Evolutionary conservation across 1,140 invertebrate species (phyloP).

Genomic region (Teleopsis dalmanni): DNA sequence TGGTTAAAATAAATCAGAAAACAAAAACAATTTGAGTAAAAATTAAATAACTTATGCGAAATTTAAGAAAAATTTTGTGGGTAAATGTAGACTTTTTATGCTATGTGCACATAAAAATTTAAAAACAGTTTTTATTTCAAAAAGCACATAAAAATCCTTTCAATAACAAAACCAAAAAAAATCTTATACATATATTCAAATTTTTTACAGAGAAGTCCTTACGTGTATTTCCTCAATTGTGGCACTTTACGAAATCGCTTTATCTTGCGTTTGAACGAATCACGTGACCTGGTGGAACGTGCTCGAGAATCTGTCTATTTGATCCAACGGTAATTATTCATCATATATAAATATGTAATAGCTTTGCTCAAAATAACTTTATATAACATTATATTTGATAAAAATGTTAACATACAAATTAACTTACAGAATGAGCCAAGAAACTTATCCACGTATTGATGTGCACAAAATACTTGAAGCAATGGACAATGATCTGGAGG

Average conservation of each 20-base stretch:
- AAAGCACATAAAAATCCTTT: not conserved
- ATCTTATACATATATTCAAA: not conserved
- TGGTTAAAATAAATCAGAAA: too few species aligned
- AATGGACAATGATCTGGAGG: conserved; percentile 37
- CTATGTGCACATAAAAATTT: too few species aligned
- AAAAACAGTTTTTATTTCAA: too few species aligned
- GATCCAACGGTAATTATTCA: conserved; percentile 29
- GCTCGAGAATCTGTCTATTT: conserved; percentile 36
- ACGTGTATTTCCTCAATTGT: conserved; percentile 41
- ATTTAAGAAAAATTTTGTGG: too few species aligned
- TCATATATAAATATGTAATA: not conserved
- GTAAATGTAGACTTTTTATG: too few species aligned
- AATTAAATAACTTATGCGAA: too few species aligned
- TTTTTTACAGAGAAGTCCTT: conserved; percentile 31
- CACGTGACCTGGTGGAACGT: conserved; percentile 39
- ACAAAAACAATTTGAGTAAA: too few species aligned
- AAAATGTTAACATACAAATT: not conserved
- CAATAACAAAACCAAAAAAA: not conserved
- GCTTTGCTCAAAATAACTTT: not conserved
- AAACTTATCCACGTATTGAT: conserved; percentile 40
- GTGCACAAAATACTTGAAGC: conserved; percentile 27
- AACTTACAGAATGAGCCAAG: conserved; percentile 32
- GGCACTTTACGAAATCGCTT: conserved; percentile 41
- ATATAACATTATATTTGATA: not conserved
- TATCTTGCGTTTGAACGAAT: conserved; percentile 40